Evolutionary conservation across 2,797 vertebrate genomes (phyloP).

Genomic region (Picus viridis): DNA sequence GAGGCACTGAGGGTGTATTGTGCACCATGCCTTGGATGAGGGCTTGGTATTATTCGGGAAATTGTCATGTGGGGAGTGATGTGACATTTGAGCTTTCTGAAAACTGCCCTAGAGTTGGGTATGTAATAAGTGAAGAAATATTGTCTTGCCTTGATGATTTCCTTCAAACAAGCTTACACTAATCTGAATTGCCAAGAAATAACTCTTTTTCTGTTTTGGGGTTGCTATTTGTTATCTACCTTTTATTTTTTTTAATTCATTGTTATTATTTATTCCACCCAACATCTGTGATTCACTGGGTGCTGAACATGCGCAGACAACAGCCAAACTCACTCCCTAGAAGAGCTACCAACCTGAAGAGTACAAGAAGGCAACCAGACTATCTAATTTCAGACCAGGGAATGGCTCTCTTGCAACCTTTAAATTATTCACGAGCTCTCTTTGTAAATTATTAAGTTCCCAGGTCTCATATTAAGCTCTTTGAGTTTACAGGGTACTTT

Average conservation of each 20-base stretch:
- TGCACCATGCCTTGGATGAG: background rate
- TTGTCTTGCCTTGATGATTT: background rate
- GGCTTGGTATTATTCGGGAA: background rate
- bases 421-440: conserved; percentile 30
- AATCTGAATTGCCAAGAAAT: background rate
- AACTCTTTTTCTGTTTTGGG: background rate
- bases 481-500: conserved; percentile 27
- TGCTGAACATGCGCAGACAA: background rate
- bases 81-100: background rate
- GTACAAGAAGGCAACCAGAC: background rate
- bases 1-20: background rate
- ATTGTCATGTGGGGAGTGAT: background rate
- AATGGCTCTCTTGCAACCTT: conserved; percentile 31
- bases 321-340: background rate
- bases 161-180: background rate
- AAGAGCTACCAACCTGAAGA: background rate
- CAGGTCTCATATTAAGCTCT: conserved; percentile 41
- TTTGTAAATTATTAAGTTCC: conserved; percentile 62
- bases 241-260: background rate
- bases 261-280: background rate
- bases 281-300: background rate
- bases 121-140: background rate
- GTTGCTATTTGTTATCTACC: background rate
- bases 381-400: conserved; percentile 8
- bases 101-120: background rate